Evolutionary conservation across 1,140 invertebrate genomes (phyloP).

Genomic region (Nymphalis io): DNA sequence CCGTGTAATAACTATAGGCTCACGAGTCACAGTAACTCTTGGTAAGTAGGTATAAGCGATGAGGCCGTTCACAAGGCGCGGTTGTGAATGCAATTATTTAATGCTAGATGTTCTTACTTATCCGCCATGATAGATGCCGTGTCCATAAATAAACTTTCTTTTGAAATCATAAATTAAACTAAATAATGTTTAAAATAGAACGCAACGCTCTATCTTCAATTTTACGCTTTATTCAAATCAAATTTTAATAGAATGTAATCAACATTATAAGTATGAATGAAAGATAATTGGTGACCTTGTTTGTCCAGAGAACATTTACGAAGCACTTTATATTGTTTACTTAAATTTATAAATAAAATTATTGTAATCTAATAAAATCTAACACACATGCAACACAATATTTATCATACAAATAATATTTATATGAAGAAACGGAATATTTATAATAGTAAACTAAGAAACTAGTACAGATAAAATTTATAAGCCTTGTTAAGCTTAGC

Average conservation of each 20-base stretch:
- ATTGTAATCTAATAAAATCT: not conserved
- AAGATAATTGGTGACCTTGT: slow-evolving; percentile 55
- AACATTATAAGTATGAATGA: slow-evolving; percentile 51
- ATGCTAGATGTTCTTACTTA: slow-evolving; percentile 36
- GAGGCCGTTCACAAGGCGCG: slow-evolving; percentile 68
- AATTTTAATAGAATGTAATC: slow-evolving; percentile 32
- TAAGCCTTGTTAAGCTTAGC: not conserved
- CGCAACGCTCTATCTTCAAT: slow-evolving; percentile 15
- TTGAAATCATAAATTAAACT: not conserved
- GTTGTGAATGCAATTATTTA: slow-evolving; percentile 72
- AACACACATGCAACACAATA: not conserved
- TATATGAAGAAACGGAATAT: not conserved
- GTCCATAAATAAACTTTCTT: not conserved
- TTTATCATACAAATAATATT: not conserved
- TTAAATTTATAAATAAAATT: not conserved
- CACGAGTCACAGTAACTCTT: slow-evolving; percentile 37
- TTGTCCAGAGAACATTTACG: slow-evolving; percentile 7
- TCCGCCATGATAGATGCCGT: slow-evolving; percentile 57
- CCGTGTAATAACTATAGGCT: slow-evolving; percentile 63
- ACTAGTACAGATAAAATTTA: not conserved
- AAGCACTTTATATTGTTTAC: slow-evolving; percentile 9
- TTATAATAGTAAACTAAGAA: not conserved
- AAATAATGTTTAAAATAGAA: not conserved
- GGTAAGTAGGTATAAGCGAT: slow-evolving; percentile 49
- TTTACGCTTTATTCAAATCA: slow-evolving; percentile 47